phyloP scores from a whole-genome alignment of 2,797 vertebrate species.

The Centroberyx gerrardi region DNA sequence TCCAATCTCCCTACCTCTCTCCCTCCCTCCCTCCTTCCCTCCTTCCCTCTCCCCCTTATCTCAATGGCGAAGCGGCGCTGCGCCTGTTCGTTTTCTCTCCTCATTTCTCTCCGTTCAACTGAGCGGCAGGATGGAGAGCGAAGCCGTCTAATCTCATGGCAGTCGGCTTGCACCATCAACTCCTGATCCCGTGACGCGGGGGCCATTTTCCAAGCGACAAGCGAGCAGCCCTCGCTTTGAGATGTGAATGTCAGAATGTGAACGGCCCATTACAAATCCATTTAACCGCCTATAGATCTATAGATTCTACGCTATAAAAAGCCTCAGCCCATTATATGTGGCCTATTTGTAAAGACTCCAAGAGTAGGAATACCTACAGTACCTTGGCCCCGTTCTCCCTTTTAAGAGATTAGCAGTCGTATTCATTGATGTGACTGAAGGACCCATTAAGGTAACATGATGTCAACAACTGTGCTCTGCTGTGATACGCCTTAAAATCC shows the following conservation, averaged over 20 bases:
- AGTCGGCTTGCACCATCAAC: background rate
- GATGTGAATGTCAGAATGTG: background rate
- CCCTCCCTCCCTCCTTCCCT: conserved; percentile 22
- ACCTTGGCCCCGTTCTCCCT: no score
- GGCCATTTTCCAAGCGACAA: background rate
- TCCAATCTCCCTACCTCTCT: conserved; percentile 45
- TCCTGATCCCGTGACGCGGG: conserved; percentile 13
- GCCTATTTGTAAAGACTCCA: no score
- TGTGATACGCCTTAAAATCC: conserved; percentile 32
- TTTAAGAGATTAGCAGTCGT: no score
- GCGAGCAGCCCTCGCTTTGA: conserved; percentile 14
- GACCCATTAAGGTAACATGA: conserved; percentile 7
- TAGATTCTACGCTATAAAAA: no score
- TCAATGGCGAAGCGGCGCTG: conserved; percentile 25
- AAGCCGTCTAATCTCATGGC: conserved; percentile 20
- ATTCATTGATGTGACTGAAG: background rate
- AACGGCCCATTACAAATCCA: no score
- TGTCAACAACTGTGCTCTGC: conserved; percentile 18
- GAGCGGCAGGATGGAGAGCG: background rate
- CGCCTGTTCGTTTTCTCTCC: conserved; percentile 17
- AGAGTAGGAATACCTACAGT: no score
- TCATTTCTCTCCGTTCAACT: background rate
- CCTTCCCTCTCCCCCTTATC: conserved; percentile 43
- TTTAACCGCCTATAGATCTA: no score
- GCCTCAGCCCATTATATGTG: no score